These are phyloP conservation scores for Chaetogeoica ovagalla DNA, from an alignment of 2,888 invertebrate species.

Conservation along the genomic window DNA sequence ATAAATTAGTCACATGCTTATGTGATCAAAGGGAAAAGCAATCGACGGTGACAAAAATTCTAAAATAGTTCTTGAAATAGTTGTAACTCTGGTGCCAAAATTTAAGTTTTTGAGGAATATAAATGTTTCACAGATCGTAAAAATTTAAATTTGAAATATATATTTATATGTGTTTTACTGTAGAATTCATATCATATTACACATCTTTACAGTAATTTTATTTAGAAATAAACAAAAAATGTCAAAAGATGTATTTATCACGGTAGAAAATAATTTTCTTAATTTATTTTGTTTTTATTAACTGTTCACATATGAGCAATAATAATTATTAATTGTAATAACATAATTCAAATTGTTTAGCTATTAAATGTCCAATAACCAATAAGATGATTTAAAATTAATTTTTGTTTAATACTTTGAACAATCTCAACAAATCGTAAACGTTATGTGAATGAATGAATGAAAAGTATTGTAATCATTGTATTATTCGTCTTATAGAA, in stretches of 20 bases:
- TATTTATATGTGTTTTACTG: too few species aligned
- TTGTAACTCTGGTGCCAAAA: too few species aligned
- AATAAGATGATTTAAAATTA: not conserved
- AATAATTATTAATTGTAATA: conserved; percentile 6
- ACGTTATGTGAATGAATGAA: not conserved
- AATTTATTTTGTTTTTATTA: conserved; percentile 8
- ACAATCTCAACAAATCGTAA: not conserved
- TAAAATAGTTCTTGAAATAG: too few species aligned
- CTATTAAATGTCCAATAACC: not conserved
- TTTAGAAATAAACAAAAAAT: not conserved
- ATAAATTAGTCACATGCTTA: too few species aligned
- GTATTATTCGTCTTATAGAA: conserved; percentile 1
- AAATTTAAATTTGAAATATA: too few species aligned
- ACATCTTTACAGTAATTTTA: not conserved
- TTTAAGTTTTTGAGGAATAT: too few species aligned
- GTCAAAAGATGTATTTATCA: not conserved
- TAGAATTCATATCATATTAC: too few species aligned
- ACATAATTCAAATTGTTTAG: not conserved
- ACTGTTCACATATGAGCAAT: conserved; percentile 21
- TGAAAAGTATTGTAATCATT: not conserved
- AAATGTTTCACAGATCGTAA: too few species aligned
- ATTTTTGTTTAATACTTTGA: conserved; percentile 1
- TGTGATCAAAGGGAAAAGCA: too few species aligned
- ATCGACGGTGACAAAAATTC: too few species aligned
- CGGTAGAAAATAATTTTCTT: not conserved